Evolutionary conservation across 2,113 vertebrate genomes (phyloP).

Genomic region (Pardalotus punctatus): DNA sequence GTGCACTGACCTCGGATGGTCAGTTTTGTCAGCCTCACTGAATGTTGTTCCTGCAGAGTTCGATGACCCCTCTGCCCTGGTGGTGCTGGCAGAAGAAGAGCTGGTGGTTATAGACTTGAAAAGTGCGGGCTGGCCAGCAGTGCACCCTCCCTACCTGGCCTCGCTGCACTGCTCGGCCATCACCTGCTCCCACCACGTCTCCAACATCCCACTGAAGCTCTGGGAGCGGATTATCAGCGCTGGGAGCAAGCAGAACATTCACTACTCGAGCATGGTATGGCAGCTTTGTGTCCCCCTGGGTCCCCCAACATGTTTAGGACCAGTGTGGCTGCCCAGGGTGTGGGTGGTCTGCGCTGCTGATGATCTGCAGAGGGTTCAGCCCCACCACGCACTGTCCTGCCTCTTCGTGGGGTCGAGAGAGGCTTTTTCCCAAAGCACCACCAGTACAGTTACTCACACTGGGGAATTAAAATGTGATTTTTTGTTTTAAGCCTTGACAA

Average conservation of each 20-base stretch:
- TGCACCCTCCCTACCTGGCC: slow-evolving; percentile 93
- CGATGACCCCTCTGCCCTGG: slow-evolving; percentile 87
- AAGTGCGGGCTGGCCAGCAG: slow-evolving; percentile 86
- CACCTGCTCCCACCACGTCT: slow-evolving; percentile 95
- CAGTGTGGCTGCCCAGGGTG: not conserved
- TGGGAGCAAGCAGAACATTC: slow-evolving; percentile 84
- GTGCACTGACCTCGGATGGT: not conserved
- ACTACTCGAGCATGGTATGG: slow-evolving; percentile 88
- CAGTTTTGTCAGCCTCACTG: not conserved
- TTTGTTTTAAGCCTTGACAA: slow-evolving; percentile 8
- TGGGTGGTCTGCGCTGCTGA: not conserved
- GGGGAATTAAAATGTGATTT: not conserved
- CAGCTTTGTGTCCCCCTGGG: not conserved
- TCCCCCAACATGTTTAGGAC: not conserved
- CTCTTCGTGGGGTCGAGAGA: not conserved
- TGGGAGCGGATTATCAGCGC: slow-evolving; percentile 89
- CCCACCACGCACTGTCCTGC: not conserved
- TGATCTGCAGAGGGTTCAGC: not conserved
- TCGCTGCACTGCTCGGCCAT: slow-evolving; percentile 97
- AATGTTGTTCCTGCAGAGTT: slow-evolving; percentile 65
- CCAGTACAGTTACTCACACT: not conserved
- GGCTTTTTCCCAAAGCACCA: not conserved
- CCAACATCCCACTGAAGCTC: slow-evolving; percentile 92
- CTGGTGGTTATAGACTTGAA: slow-evolving; percentile 91
- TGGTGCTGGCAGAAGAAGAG: slow-evolving; percentile 96